phyloP scores from a whole-genome alignment of 2,113 vertebrate genomes.

The Paralichthys olivaceus region DNA sequence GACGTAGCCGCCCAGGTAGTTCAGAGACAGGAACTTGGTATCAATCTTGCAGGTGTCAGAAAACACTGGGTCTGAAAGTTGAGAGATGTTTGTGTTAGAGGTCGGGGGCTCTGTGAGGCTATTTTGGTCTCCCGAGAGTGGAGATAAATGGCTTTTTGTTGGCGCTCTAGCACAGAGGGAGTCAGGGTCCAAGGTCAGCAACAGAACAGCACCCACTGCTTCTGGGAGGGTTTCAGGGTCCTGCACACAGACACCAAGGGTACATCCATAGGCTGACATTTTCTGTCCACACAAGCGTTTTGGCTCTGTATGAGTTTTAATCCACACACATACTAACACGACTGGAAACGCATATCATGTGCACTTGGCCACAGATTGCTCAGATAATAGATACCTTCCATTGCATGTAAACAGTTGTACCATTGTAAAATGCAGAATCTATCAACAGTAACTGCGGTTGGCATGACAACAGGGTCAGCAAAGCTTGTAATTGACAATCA shows the following conservation, averaged over 20 bases:
- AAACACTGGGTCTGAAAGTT: constrained; percentile 87
- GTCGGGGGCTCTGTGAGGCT: not conserved
- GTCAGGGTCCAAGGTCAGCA: constrained; percentile 41
- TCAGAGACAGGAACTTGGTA: constrained; percentile 94
- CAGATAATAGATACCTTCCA: too few species aligned
- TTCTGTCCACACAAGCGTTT: not conserved
- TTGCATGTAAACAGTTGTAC: too few species aligned
- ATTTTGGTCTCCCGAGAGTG: constrained; percentile 24
- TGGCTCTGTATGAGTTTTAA: too few species aligned
- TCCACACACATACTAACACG: too few species aligned
- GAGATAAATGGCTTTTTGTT: constrained; percentile 16
- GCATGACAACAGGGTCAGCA: too few species aligned
- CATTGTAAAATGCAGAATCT: too few species aligned
- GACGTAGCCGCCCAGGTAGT: constrained; percentile 94
- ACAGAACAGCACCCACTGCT: constrained; percentile 19
- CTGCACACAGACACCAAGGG: not conserved
- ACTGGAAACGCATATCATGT: too few species aligned
- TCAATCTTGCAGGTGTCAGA: constrained; percentile 90
- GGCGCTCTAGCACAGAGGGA: constrained; percentile 2
- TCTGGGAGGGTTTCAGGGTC: constrained; percentile 21
- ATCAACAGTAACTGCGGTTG: too few species aligned
- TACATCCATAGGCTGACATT: not conserved
- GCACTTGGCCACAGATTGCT: too few species aligned
- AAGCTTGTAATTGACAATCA: too few species aligned
- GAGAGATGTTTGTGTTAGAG: constrained; percentile 40